A percentile compares a stretch with the other conserved stretches of the same genome.
phyloP scores from a whole-genome alignment of 2,888 invertebrate genomes.

The Acronicta alni region DNA sequence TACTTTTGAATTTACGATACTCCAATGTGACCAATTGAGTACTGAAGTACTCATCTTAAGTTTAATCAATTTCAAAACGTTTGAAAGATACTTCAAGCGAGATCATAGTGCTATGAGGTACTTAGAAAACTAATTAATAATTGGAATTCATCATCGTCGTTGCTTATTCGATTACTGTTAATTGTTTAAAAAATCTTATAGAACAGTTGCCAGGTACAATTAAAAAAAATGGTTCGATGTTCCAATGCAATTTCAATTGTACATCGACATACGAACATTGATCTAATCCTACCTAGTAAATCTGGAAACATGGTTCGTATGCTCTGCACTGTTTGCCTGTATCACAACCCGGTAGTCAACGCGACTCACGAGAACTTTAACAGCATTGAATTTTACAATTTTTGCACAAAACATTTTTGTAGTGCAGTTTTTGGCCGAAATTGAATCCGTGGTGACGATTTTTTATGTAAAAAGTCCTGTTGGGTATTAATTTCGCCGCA shows the following conservation, averaged over 20 bases:
- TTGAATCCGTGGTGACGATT: conserved; percentile 54
- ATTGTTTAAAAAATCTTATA: too few relatives aligned
- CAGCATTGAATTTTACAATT: conserved; percentile 51
- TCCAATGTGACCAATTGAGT: background rate
- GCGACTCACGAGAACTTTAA: conserved; percentile 46
- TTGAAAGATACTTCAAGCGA: too few relatives aligned
- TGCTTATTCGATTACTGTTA: too few relatives aligned
- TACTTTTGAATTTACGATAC: too few relatives aligned
- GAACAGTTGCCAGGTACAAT: too few relatives aligned
- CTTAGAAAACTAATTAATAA: too few relatives aligned
- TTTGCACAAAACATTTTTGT: conserved; percentile 55
- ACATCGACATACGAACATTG: conserved; percentile 22
- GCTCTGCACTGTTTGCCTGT: conserved; percentile 38
- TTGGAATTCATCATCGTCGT: too few relatives aligned
- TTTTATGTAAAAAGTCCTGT: conserved; percentile 31
- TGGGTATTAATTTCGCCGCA: conserved; percentile 32
- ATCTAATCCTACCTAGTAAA: conserved; percentile 46
- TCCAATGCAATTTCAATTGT: conserved; percentile 19
- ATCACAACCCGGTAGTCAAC: conserved; percentile 27
- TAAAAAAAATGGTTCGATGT: background rate
- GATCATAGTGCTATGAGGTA: too few relatives aligned
- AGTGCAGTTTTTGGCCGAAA: conserved; percentile 49
- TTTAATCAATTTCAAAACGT: too few relatives aligned
- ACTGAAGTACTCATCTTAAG: too few relatives aligned
- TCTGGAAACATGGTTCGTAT: conserved; percentile 37